Base-by-base conservation (phyloP, 2,113 vertebrate genomes). In the Gulo gulo region DNA sequence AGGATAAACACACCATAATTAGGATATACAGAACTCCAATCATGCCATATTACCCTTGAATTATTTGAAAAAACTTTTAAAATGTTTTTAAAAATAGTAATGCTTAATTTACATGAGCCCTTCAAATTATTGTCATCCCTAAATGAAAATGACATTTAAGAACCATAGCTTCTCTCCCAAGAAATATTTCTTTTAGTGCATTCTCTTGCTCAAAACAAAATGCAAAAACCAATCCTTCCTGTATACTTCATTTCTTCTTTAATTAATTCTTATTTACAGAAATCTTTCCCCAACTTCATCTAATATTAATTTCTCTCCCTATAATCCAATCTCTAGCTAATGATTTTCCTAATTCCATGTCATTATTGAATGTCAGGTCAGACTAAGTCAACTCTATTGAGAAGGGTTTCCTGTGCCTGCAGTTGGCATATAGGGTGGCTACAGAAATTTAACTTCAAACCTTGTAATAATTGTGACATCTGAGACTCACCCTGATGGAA, bases 101-200 rank as follows among this genome's bases (percentile, higher is more conserved):
- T 42, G 52, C 8, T 85, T 63, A 61, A 50, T 86, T 93, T 85
- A 34, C 55, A 91, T 29, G 20, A 76, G 15, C 13, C 21, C 16
- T 83, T 87, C 78, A 91, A 91, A 88, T 86, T 81, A 95, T 45
- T 78, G 71, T 29, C 34, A 87, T 45, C 13, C 42, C 92, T 83
- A 89, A 78, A 61, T 93, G 74, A 97, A 98, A 89, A 94, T 61
- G 55, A 82, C 83, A 67, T 45, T 63, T 76, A 52, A 93, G 47
- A 85, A 84, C 21, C 21, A 65, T 9, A 93, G 36, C 23, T 84
- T 95, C 36, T 96, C 79, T 86, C n/a, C 20, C n/a, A 82, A 29
- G 20, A 55, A 81, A 87, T 73, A 88, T 71, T 84, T 74, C 71
- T 96, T 90, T 71, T 71, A 69, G n/a, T 81, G 36, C 82, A 59